Evolutionary conservation across 2,113 vertebrate species (phyloP), one percentile per base, ranked within the genome.

Genomic region (Chloropsis hardwickii): DNA sequence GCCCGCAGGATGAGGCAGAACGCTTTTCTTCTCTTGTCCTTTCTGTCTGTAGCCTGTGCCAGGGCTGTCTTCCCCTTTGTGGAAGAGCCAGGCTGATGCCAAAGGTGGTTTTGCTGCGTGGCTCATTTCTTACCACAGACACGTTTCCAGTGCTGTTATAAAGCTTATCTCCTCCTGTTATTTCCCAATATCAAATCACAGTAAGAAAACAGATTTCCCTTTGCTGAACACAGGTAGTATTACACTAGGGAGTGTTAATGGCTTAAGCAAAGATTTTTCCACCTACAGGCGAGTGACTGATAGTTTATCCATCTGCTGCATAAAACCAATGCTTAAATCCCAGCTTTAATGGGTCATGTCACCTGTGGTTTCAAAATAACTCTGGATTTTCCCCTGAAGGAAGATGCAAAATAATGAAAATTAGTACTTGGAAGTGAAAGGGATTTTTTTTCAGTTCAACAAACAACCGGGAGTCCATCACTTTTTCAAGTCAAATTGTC

Each of bases 241-340:
- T 97, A 97, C 97, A 2, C 97, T 88, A 27, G 97, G 97, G 97
- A 97, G 90, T 69, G 65, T 87, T 98, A 97, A 98, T 97, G 96
- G 92, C 90, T 98, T 97, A 97, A 98, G 95, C 98, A 98, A 98
- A 98, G 95, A 98, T 98, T 98, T 96, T 98, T 97, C 97, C 98
- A 97, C 97, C 96, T 97, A 96, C 89, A 81, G 94, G 91, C 88
- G 1, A 96, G 92, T 95, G 97, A 97, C 97, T 98, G 97, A 98
- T 98, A 97, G 97, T 86, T 98, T 98, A 94, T 95, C 97, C 98
- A 98, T 97, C 96, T 98, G 98, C 95, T 94, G 95, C 88, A 77
- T 86, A 98, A 98, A 98, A 86, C 86, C 81, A 54, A 22, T 3
- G 69, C 90, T 94, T 91, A 95, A 97, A 92, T 92, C 93, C 92